These are phyloP conservation scores for Euphysa ruthae DNA, from an alignment of 30 jellyfish, hydroid and myxozoan species.

Conservation along the genomic window DNA sequence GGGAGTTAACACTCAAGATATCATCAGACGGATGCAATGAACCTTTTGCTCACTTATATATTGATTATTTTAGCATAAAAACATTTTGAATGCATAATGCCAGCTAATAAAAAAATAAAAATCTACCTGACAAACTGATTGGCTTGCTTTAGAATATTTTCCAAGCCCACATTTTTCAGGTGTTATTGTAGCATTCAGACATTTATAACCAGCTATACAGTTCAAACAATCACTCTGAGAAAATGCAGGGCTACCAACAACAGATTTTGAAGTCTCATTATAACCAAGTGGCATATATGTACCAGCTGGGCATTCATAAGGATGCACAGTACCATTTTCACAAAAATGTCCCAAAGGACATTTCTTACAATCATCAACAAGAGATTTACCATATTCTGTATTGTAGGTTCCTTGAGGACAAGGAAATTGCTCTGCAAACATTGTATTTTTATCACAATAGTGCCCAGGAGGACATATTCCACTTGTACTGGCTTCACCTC, in stretches of 20 bases:
- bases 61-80: too few relatives aligned
- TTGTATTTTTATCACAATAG: slow-evolving; percentile 70
- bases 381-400: slow-evolving; percentile 49
- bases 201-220: slow-evolving; percentile 78
- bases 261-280: slow-evolving; percentile 42
- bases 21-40: too few relatives aligned
- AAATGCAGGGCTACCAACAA: slow-evolving; percentile 84
- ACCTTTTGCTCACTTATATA: too few relatives aligned
- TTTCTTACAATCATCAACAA: slow-evolving; percentile 48
- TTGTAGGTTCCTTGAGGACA: slow-evolving; percentile 85
- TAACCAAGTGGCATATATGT: slow-evolving; percentile 94
- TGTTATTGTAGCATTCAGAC: slow-evolving; percentile 84
- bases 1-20: too few relatives aligned
- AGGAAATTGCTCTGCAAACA: slow-evolving; percentile 77
- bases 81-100: too few relatives aligned
- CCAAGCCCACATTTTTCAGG: slow-evolving; percentile 84
- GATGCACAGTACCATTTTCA: slow-evolving; percentile 88
- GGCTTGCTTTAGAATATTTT: slow-evolving; percentile 65
- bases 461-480: slow-evolving; percentile 85
- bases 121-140: slow-evolving; percentile 95
- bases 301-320: slow-evolving; percentile 80
- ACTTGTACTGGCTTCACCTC: slow-evolving; percentile 88
- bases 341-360: slow-evolving; percentile 89
- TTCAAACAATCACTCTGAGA: slow-evolving; percentile 75
- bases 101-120: background rate